phyloP scores from a whole-genome alignment of 1,140 invertebrate genomes.

The Triops longicaudatus region DNA sequence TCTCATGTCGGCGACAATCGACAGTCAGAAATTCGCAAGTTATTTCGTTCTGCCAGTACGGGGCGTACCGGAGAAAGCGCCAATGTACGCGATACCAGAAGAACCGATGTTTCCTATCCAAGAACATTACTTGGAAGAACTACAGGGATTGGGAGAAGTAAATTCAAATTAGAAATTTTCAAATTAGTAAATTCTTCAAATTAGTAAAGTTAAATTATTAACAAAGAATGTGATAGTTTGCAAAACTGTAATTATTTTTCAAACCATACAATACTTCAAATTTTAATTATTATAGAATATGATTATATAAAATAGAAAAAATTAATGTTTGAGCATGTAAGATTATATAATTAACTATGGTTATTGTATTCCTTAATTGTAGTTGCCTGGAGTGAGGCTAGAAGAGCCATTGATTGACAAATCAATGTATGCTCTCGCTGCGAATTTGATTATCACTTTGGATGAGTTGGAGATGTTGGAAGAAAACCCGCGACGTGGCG shows the following conservation, averaged over 20 bases:
- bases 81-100: slow-evolving; percentile 47
- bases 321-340: no score
- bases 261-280: no score
- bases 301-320: no score
- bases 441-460: slow-evolving; percentile 37
- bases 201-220: no score
- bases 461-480: slow-evolving; percentile 40
- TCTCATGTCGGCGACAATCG: slow-evolving; percentile 54
- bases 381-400: slow-evolving; percentile 44
- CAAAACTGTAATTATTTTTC: no score
- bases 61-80: slow-evolving; percentile 36
- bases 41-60: slow-evolving; percentile 49
- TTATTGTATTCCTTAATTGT: slow-evolving; percentile 34
- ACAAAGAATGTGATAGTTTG: no score
- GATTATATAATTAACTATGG: no score
- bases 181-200: slow-evolving; percentile 23
- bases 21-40: slow-evolving; percentile 42
- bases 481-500: slow-evolving; percentile 40
- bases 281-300: no score
- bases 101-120: slow-evolving; percentile 46
- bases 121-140: slow-evolving; percentile 61
- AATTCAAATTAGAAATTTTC: slow-evolving; percentile 27
- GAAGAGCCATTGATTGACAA: slow-evolving; percentile 45
- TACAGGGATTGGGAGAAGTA: slow-evolving; percentile 39
- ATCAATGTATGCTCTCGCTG: slow-evolving; percentile 49